phyloP scores from a whole-genome alignment of 1,140 invertebrate genomes.

The Pemphigus obesinymphae region DNA sequence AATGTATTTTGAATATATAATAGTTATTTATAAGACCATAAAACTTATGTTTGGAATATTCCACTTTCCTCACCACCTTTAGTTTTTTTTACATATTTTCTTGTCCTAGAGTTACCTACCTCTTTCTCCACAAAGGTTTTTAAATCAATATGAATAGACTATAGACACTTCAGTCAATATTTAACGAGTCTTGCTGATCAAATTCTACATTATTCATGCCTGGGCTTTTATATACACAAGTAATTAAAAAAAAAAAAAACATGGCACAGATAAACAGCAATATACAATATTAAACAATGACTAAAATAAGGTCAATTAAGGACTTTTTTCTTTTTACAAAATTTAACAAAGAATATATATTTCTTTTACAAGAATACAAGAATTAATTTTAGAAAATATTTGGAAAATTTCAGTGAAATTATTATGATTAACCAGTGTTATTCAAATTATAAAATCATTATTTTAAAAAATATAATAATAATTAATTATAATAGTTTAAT shows the following conservation, averaged over 20 bases:
- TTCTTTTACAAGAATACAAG: too few species aligned
- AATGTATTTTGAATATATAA: background rate
- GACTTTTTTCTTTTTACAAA: background rate
- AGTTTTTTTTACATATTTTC: background rate
- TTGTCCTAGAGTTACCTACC: background rate
- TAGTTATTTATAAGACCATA: background rate
- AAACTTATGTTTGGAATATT: background rate
- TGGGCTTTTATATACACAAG: background rate
- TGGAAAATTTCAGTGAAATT: too few species aligned
- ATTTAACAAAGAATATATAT: background rate
- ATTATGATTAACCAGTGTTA: too few species aligned
- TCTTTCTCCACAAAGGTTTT: background rate
- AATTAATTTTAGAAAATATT: too few species aligned
- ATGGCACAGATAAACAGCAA: background rate
- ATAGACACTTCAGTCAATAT: background rate
- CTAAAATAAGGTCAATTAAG: background rate
- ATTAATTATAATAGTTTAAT: too few species aligned
- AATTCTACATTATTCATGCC: slow-evolving; percentile 1
- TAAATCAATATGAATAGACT: background rate
- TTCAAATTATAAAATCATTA: too few species aligned
- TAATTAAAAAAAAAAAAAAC: too few species aligned
- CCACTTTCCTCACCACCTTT: background rate
- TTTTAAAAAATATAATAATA: too few species aligned
- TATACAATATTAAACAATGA: background rate
- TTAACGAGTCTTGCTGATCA: background rate